Percentiles rank a stretch among this genome's conserved stretches.
phyloP scores from a whole-genome alignment of 2,888 invertebrate species.

The Drosophila birchii region DNA sequence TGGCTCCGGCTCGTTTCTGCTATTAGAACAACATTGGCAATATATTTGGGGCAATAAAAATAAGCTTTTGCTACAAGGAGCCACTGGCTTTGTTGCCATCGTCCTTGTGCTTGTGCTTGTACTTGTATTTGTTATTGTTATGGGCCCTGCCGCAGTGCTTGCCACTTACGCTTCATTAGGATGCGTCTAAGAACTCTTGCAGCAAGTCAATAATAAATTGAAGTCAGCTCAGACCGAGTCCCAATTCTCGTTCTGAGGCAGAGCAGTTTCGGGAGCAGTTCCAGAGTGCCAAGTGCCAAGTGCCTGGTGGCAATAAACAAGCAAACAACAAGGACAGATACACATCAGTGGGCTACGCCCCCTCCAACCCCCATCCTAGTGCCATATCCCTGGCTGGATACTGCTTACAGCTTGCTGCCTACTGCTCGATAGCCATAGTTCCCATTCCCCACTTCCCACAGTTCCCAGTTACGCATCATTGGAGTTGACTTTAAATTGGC shows the following conservation, averaged over 20 bases:
- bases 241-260: conserved; percentile 14
- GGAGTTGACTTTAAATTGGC: conserved; percentile 48
- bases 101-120: conserved; percentile 17
- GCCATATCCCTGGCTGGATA: not conserved
- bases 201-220: conserved; percentile 59
- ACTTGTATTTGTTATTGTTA: conserved; percentile 63
- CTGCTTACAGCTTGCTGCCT: too few species aligned
- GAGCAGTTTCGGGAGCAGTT: conserved; percentile 14
- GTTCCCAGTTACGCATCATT: conserved; percentile 43
- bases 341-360: conserved; percentile 42
- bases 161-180: conserved; percentile 80
- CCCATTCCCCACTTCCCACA: not conserved
- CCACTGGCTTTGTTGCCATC: conserved; percentile 35
- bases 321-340: conserved; percentile 49
- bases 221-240: conserved; percentile 36
- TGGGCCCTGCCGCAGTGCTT: conserved; percentile 63
- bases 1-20: conserved; percentile 68
- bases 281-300: conserved; percentile 46
- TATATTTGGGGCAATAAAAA: conserved; percentile 78
- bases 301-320: conserved; percentile 60
- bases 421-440: not conserved
- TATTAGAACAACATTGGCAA: conserved; percentile 80
- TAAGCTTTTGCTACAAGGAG: conserved; percentile 73
- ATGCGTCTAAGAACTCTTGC: conserved; percentile 78
- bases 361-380: conserved; percentile 4